Base-by-base conservation (phyloP, 35 echinoderm and acorn worm species). In the Chiridota heheva region DNA sequence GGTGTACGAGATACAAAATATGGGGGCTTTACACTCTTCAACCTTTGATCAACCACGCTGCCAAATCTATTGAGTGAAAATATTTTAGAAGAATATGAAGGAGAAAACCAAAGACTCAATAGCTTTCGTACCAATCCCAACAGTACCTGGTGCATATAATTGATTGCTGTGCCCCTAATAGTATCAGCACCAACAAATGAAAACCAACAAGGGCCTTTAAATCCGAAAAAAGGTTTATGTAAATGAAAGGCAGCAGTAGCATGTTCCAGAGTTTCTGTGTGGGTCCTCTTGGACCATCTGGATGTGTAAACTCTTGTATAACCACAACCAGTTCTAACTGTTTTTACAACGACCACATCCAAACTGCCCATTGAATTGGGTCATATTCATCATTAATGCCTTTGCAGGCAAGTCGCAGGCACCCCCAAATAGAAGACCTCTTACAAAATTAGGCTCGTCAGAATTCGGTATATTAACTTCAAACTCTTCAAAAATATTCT, bases 1-100 rank as follows among this genome's bases (percentile, higher is more conserved):
- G 87, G 87, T 7, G 64, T 36, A 76, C 87, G 29, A 22, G 59
- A 29, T 35, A 90, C 84, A 47, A 84, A 83, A 90, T 84, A 76
- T 76, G 87, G 87, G 36, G 87, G 87, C 55, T 70, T 83, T 20
- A 82, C 75, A 15, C 27, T 72, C 24, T 42, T 4, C 24, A 72
- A 44, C 29, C 45, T 18, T 10, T 45, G 2, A 32, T 72, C 69
- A 44, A 72, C 30, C 7, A 42, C 35, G 25, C 36, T 5, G 2
- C 40, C 15, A 27, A 20, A 43, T 18, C 26, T 0, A 16, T 27
- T 4, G 26, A 76, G 48, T 25, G 44, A 55, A 76, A 26, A 76
- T 4, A 48, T 31, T 33, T 76, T 36, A 17, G 1, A 53, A 10
- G 72, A 76, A 76, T 32, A n/a, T 27, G 70, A 42, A 16, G 20